These are phyloP conservation scores for Hydrochoerus hydrochaeris DNA, from an alignment of 2,113 vertebrate genomes.

Conservation along the genomic window DNA sequence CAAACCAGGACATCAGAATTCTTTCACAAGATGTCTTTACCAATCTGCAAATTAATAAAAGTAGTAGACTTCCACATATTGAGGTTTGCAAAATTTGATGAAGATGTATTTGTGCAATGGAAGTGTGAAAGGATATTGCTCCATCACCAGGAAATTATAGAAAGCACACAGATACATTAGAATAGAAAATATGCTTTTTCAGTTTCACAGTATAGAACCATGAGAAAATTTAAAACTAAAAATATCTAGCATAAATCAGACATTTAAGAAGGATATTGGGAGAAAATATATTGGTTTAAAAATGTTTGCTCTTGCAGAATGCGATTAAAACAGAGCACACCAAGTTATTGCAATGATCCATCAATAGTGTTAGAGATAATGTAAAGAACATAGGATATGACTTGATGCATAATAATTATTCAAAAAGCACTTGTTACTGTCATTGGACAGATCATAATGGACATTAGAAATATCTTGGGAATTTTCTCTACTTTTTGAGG, in stretches of 20 bases:
- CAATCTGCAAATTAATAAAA: slow-evolving; percentile 71
- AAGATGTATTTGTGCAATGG: slow-evolving; percentile 28
- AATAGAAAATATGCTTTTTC: neutral
- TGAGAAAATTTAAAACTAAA: neutral
- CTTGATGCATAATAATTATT: neutral
- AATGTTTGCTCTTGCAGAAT: neutral
- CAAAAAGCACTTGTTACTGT: neutral
- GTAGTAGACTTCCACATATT: slow-evolving; percentile 69
- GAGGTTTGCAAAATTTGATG: slow-evolving; percentile 63
- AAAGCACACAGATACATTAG: neutral
- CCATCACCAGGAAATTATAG: neutral
- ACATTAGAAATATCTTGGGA: neutral
- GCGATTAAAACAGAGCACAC: neutral
- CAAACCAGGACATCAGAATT: slow-evolving; percentile 63
- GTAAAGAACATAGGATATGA: neutral
- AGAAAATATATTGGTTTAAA: neutral
- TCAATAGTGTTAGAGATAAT: neutral
- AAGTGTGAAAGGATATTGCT: neutral
- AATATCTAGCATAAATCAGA: neutral
- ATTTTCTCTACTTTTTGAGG: neutral
- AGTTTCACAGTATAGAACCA: neutral
- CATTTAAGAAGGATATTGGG: neutral
- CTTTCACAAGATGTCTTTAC: slow-evolving; percentile 71
- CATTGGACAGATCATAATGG: neutral
- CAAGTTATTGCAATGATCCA: neutral